Evolutionary conservation across 2,888 invertebrate species (phyloP), one percentile per base, ranked within the genome.

Genomic region (Lycocerus yunnanus): DNA sequence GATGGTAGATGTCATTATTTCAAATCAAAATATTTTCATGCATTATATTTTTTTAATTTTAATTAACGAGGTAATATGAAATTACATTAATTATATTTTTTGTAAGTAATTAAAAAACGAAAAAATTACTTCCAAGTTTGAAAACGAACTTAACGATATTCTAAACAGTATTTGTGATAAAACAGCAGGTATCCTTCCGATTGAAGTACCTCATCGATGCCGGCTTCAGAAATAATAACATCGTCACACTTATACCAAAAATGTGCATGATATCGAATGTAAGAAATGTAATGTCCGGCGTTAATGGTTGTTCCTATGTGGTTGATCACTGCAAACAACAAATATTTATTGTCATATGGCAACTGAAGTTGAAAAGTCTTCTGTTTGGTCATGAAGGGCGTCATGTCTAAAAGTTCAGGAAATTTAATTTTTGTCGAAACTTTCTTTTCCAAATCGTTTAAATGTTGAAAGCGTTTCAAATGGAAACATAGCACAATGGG

Each of bases 181-280:
- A 98, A 98, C 78, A 98, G 91, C 77, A 98, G 91, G 88, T 97
- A 98, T 82, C 97, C 99, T 90, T 99, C 98, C 84, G 98, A 97
- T 84, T 94, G 94, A 77, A 99, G 90, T 72, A 99, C 99, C 85
- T 98, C 97, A 80, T 94, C 92, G 63, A 97, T 89, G 79, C 94
- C 92, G 15, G 96, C 97, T 82, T 93, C 92, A 1, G 95, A 97
- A 81, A 99, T 97, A 84, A 95, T 91, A 85, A 97, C 95, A 88
- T 99, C 99, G 86, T 99, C 97, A 87, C 99, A 99, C 85, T 97
- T 96, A 87, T 96, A 99, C 97, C 97, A 97, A 84, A 93, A 93
- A 81, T 95, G 94, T 81, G 93, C 91, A 88, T 96, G 95, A 85
- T 97, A 97, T 14, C 98, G 90, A 78, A 99, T 95, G 86, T 94